Evolutionary conservation across 2,888 invertebrate species (phyloP), one percentile per base, ranked within the genome.

Genomic region (Macropis europaea): DNA sequence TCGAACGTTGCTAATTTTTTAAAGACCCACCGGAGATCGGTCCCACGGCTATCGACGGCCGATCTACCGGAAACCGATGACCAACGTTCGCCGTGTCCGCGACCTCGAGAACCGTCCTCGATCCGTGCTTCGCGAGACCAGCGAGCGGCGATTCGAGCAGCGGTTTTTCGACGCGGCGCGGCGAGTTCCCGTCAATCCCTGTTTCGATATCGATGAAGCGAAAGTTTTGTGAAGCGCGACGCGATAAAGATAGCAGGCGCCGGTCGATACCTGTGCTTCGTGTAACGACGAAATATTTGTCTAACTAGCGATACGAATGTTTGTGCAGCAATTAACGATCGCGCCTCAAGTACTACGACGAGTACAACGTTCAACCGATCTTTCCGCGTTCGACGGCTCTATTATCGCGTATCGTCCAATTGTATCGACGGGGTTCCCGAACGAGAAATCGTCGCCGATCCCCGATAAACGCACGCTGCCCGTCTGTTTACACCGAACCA

Each of bases 1-100:
- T 78, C 79, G 63, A 81, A 82, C 73, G 80, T 81, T 73, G 84
- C 83, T 84, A 84, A 85, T 86, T 84, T 86, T 84, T 84, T 80
- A 79, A 84, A 84, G 79, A 64, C 64, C 79, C 68, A 69, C 69
- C 54, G 59, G 40, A 72, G 60, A 70, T 40, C 59, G 50, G 43
- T 53, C 43, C 34, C 50, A 42, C 59, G 63, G 57, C 68, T 66
- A 76, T 69, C 62, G 56, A 30, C 19, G 19, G n/a, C 45, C 26
- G 30, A 47, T 42, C 47, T 40, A 3, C 38, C 13, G 15, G 28
- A 57, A 40, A 56, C 36, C 53, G 52, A 30, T 38, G 53, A 42
- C 57, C 53, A 32, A 17, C 34, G 11, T 42, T 36, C 22, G n/a
- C 26, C 13, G 38, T 59, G n/a, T n/a, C 57, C n/a, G 26, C 15